Evolutionary conservation across 2,797 vertebrate genomes (phyloP), one percentile per base, ranked within the genome.

Genomic region (Neoniphon sammara): DNA sequence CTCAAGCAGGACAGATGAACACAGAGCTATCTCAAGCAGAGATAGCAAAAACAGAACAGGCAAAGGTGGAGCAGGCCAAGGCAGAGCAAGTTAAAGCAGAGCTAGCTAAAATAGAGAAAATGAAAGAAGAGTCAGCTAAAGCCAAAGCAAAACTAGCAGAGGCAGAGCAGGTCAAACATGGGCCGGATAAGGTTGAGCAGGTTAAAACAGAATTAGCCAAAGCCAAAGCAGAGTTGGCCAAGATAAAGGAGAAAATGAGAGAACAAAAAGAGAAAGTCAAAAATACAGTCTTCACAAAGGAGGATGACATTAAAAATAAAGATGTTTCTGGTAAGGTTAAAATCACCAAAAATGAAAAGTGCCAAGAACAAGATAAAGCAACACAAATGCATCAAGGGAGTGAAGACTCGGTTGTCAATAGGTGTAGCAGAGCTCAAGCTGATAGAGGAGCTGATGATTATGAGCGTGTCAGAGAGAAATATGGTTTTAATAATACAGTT

Each of bases 231-330:
- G 91, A 92, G 69, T 30, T 91, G 55, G 78, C 87, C 44, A 89
- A 91, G 82, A 88, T 89, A 80, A 91, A 91, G 64, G 91, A 90
- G 58, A 92, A 91, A 82, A 89, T 90, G 78, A 87, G 50, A 30
- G 89, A 85, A 53, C 82, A 85, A 80, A 86, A 86, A 66, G 78
- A 77, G 8, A 88, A 84, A 78, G 53, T 73, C 18, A 86, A 12
- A 66, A 78, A 58, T 66, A 58, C 55, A 56, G 14, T 30, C 25
- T 20, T 36, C 17, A 4, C 55, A 14, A 87, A 80, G 63, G 82
- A 81, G 7, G 77, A 75, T 31, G 64, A 20, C 9, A 21, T 15
- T 27, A 18, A 20, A 53, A 86, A 75, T 25, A 78, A 57, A 30
- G 34, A 64, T 21, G 4, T 11, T 73, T 18, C 30, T 68, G 58